These are phyloP conservation scores for Poeciliopsis turrubarensis DNA, from an alignment of 2,113 vertebrate genomes.

Conservation along the genomic window DNA sequence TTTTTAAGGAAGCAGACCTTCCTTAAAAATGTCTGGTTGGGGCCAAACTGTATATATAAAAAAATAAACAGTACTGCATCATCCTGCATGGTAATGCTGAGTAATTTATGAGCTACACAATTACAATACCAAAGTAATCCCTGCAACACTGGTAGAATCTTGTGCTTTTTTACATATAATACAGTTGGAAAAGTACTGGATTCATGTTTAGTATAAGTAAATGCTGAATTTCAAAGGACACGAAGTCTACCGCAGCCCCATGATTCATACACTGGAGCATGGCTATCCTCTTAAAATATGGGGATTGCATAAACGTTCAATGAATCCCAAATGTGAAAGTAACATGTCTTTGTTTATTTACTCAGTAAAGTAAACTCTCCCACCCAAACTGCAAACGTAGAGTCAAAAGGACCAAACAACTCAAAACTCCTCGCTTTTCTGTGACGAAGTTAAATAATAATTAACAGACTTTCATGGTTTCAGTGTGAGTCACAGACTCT, in stretches of 20 bases:
- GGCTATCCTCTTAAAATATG: background rate
- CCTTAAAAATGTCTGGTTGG: too few relatives aligned
- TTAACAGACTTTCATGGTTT: conserved; percentile 31
- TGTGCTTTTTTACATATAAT: background rate
- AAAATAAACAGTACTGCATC: too few relatives aligned
- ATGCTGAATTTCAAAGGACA: background rate
- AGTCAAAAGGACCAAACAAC: conserved; percentile 19
- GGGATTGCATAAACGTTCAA: background rate
- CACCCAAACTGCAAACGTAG: background rate
- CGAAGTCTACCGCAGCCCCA: background rate
- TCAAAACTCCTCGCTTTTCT: conserved; percentile 4
- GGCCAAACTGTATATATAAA: too few relatives aligned
- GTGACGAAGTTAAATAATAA: conserved; percentile 18
- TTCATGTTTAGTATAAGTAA: background rate
- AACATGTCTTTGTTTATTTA: background rate
- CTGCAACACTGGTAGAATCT: background rate
- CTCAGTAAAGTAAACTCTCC: background rate
- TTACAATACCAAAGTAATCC: background rate
- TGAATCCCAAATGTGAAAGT: background rate
- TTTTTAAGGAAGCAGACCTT: too few relatives aligned
- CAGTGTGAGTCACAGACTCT: conserved; percentile 42
- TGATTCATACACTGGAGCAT: background rate
- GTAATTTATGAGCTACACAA: too few relatives aligned
- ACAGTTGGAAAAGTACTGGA: background rate
- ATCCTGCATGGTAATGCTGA: too few relatives aligned